These are phyloP conservation scores for Apodemia duryi DNA, from an alignment of 2,888 invertebrate genomes.

Conservation along the genomic window DNA sequence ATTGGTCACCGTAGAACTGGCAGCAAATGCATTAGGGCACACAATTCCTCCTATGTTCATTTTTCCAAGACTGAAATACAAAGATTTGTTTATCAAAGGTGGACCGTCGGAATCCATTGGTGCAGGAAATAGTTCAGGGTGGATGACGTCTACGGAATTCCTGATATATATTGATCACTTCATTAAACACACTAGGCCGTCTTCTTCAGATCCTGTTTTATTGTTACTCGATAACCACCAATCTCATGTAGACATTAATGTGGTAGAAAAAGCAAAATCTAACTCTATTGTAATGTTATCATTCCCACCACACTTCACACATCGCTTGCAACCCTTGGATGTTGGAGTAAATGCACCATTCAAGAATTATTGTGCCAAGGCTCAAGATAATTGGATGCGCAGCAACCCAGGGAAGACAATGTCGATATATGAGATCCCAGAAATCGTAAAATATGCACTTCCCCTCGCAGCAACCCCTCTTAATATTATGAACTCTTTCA, in stretches of 20 bases:
- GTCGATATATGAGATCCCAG: slow-evolving; percentile 32
- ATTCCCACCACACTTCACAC: not conserved
- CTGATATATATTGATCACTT: not conserved
- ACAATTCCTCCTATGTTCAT: not conserved
- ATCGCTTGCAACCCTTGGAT: not conserved
- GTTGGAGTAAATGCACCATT: slow-evolving; percentile 27
- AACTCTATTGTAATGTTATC: not conserved
- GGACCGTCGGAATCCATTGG: not conserved
- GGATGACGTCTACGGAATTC: not conserved
- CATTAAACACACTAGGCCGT: not conserved
- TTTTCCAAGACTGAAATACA: not conserved
- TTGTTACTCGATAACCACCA: not conserved
- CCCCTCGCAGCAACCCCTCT: slow-evolving; percentile 30
- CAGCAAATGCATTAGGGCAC: not conserved
- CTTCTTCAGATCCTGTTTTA: not conserved
- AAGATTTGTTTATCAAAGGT: not conserved
- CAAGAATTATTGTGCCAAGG: slow-evolving; percentile 30
- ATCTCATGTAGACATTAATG: not conserved
- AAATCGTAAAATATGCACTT: slow-evolving; percentile 31
- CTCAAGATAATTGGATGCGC: slow-evolving; percentile 30
- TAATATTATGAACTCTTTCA: slow-evolving; percentile 31
- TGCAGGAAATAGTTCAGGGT: not conserved
- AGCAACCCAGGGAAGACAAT: slow-evolving; percentile 30
- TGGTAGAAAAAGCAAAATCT: not conserved
- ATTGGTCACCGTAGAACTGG: not conserved